These are phyloP conservation scores for Cephus pygmeus DNA, from an alignment of 2,888 invertebrate species.

Conservation along the genomic window DNA sequence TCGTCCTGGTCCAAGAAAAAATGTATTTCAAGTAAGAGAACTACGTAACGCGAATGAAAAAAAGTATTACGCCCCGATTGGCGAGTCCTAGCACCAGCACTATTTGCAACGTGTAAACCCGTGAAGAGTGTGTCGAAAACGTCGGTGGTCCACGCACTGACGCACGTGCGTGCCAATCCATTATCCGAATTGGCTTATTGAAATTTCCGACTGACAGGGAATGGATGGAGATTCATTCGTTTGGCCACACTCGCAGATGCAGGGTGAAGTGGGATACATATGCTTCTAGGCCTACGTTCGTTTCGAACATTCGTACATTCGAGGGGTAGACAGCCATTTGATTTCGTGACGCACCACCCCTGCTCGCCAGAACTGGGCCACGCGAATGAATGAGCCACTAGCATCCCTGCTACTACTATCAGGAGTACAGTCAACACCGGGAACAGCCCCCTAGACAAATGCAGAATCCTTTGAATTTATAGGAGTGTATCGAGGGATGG, in stretches of 20 bases:
- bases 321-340: conserved; percentile 47
- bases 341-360: conserved; percentile 44
- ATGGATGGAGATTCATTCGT: conserved; percentile 63
- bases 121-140: background rate
- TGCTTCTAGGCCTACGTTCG: conserved; percentile 26
- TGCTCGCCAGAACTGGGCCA: conserved; percentile 2
- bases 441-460: background rate
- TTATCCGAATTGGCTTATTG: conserved; percentile 65
- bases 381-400: background rate
- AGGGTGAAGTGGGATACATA: conserved; percentile 26
- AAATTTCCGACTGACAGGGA: conserved; percentile 61
- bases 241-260: conserved; percentile 57
- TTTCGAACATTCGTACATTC: conserved; percentile 30
- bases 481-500: background rate
- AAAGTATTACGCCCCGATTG: background rate
- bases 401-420: background rate
- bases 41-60: background rate
- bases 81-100: background rate
- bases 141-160: conserved; percentile 15
- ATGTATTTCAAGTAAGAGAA: background rate
- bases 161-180: conserved; percentile 59
- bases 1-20: background rate
- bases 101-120: background rate
- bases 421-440: background rate
- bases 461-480: background rate